phyloP scores from a whole-genome alignment of 2,888 invertebrate species.

The Apeira syringaria region DNA sequence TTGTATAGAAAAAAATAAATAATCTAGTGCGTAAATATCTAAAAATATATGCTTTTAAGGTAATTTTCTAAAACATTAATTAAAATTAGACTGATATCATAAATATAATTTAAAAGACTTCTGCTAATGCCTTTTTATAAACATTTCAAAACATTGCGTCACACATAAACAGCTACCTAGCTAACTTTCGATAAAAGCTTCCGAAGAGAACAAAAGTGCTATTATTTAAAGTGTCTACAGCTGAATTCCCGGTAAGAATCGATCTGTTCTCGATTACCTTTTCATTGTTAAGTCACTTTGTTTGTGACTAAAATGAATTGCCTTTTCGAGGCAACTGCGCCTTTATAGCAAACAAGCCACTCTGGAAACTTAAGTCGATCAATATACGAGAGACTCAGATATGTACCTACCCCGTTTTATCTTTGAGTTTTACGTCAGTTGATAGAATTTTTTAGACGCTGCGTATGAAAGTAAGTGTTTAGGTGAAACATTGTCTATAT shows the following conservation, averaged over 20 bases:
- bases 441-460: too few relatives aligned
- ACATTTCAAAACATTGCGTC: neutral
- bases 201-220: constrained; percentile 21
- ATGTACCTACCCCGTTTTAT: too few relatives aligned
- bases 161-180: constrained; percentile 5
- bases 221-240: constrained; percentile 35
- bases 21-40: too few relatives aligned
- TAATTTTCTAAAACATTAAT: too few relatives aligned
- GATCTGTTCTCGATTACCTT: constrained; percentile 47
- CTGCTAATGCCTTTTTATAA: neutral
- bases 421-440: too few relatives aligned
- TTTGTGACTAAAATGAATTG: constrained; percentile 57
- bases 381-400: too few relatives aligned
- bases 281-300: constrained; percentile 53
- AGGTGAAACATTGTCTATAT: too few relatives aligned
- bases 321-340: constrained; percentile 50
- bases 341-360: constrained; percentile 58
- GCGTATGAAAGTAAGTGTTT: too few relatives aligned
- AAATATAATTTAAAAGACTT: constrained; percentile 3
- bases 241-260: constrained; percentile 31
- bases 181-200: constrained; percentile 1
- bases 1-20: too few relatives aligned
- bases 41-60: too few relatives aligned
- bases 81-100: too few relatives aligned
- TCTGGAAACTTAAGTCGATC: constrained; percentile 31